Conservation (phyloP, 2,888 invertebrate species). For the Eupithecia vulgata region DNA sequence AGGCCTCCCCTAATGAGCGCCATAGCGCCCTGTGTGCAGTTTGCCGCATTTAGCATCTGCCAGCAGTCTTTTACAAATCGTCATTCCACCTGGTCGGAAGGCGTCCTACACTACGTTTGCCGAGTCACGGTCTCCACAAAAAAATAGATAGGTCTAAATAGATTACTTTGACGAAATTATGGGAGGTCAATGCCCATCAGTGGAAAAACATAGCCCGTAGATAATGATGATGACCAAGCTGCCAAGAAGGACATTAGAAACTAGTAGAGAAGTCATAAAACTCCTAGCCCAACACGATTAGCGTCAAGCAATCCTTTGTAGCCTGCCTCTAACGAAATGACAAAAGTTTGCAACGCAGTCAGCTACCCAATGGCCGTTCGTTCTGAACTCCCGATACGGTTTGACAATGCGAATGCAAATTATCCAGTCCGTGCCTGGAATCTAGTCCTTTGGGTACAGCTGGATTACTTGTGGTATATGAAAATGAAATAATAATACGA, state of each 20-base stretch:
- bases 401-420: conserved; percentile 83
- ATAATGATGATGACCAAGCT: not conserved
- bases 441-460: conserved; percentile 13
- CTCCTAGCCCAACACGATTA: conserved; percentile 24
- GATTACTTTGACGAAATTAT: too few species aligned
- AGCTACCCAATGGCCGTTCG: conserved; percentile 68
- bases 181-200: too few species aligned
- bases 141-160: too few species aligned
- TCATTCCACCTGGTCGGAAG: too few species aligned
- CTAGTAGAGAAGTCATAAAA: conserved; percentile 17
- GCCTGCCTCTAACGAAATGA: conserved; percentile 32
- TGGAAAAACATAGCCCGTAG: too few species aligned
- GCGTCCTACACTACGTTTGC: too few species aligned
- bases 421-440: conserved; percentile 70
- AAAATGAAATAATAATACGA: too few species aligned
- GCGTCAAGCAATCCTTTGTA: conserved; percentile 30
- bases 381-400: conserved; percentile 76
- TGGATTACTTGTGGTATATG: not conserved
- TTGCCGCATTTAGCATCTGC: too few species aligned
- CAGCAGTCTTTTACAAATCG: too few species aligned
- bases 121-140: too few species aligned
- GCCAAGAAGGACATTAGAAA: not conserved
- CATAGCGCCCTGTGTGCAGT: too few species aligned
- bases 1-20: too few species aligned
- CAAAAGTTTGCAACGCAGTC: conserved; percentile 55